Evolutionary conservation across 2,113 vertebrate species (phyloP).

Genomic region (Arothron firmamentum): DNA sequence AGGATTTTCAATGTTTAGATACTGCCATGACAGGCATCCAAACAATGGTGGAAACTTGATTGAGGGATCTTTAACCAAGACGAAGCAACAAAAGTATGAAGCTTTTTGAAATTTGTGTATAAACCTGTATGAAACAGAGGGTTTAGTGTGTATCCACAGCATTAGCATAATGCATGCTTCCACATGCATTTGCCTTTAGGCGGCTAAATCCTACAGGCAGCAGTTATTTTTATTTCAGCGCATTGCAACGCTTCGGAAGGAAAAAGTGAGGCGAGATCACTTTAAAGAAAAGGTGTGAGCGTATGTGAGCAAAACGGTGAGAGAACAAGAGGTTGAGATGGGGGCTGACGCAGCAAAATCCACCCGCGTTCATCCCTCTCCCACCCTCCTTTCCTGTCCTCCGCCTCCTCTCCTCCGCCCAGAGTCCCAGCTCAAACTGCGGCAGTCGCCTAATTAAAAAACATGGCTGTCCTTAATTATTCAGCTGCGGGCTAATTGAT

Average conservation of each 20-base stretch:
- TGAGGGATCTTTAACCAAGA: too few species aligned
- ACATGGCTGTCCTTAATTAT: constrained; percentile 76
- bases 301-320: constrained; percentile 33
- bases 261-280: constrained; percentile 14
- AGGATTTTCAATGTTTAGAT: too few species aligned
- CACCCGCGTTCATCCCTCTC: constrained; percentile 53
- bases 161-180: background rate
- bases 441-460: constrained; percentile 76
- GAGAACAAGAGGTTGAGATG: constrained; percentile 22
- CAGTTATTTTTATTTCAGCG: constrained; percentile 31
- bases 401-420: constrained; percentile 22
- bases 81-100: too few species aligned
- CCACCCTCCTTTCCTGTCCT: constrained; percentile 29
- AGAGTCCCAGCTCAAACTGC: constrained; percentile 57
- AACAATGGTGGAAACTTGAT: too few species aligned
- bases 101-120: too few species aligned
- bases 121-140: background rate
- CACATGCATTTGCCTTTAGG: constrained; percentile 7
- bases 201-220: constrained; percentile 15
- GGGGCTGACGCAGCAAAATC: constrained; percentile 63
- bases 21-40: too few species aligned
- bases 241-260: constrained; percentile 16
- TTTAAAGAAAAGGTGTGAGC: constrained; percentile 29
- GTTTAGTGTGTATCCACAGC: background rate
- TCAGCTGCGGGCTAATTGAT: constrained; percentile 75